Conservation (phyloP, 1,140 invertebrate species). For the Drosophila athabasca region DNA sequence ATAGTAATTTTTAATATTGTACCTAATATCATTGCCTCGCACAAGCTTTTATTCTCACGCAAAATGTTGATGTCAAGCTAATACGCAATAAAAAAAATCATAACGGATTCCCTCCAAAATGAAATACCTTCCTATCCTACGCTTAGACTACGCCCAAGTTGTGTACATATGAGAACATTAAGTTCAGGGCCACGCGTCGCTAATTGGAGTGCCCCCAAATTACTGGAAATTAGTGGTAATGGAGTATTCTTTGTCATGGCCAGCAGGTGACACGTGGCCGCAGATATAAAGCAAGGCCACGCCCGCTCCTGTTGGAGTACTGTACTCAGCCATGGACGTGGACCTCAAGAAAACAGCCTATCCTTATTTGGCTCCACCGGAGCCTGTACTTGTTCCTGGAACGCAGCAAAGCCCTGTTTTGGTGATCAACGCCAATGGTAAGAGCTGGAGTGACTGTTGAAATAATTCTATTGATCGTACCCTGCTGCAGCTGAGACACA, state of each 20-base stretch:
- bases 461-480: neutral
- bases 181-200: no score
- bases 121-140: no score
- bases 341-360: neutral
- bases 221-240: neutral
- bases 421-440: constrained; percentile 27
- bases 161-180: neutral
- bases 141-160: no score
- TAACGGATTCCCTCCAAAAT: neutral
- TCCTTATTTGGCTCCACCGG: no score
- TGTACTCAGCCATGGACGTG: neutral
- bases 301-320: neutral
- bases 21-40: neutral
- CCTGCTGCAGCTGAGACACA: neutral
- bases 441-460: neutral
- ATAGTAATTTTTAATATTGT: neutral
- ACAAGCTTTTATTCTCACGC: constrained; percentile 18
- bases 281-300: neutral
- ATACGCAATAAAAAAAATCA: constrained; percentile 10
- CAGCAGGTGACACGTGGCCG: neutral
- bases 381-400: neutral
- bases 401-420: constrained; percentile 5
- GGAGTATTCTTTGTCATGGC: neutral
- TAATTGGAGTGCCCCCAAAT: constrained; percentile 6
- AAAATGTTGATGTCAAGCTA: constrained; percentile 38